Conservation (phyloP, 1,140 invertebrate species). For the Leptopilina boulardi region DNA sequence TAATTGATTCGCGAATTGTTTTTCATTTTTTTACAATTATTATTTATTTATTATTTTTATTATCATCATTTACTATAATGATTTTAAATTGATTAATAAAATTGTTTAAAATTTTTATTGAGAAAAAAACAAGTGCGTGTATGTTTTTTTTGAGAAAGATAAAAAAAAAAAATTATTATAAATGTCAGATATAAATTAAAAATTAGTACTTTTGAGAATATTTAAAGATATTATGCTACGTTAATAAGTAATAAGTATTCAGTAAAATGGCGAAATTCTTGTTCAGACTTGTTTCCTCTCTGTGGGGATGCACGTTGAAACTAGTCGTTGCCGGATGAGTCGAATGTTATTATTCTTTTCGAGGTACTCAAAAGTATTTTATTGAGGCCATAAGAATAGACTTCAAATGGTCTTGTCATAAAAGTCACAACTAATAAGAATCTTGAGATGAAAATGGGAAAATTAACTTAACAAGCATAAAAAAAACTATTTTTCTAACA, state of each 20-base stretch:
- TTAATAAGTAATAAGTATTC: conserved; percentile 28
- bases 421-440: neutral
- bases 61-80: too few species aligned
- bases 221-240: neutral
- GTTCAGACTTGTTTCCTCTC: conserved; percentile 27
- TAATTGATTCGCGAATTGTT: too few species aligned
- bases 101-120: neutral
- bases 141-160: neutral
- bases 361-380: conserved; percentile 8
- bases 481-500: too few species aligned
- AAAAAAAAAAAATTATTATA: neutral
- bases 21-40: too few species aligned
- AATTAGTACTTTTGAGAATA: conserved; percentile 4
- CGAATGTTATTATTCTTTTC: neutral
- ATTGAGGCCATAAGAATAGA: neutral
- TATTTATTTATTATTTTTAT: too few species aligned
- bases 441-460: neutral
- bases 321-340: conserved; percentile 17
- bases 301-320: conserved; percentile 1
- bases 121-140: neutral
- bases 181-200: conserved; percentile 8
- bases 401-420: neutral
- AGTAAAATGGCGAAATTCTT: conserved; percentile 3
- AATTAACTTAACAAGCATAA: neutral
- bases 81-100: too few species aligned